Evolutionary conservation across 2,113 vertebrate species (phyloP), one percentile per base, ranked within the genome.

Genomic region (Probosciger aterrimus): DNA sequence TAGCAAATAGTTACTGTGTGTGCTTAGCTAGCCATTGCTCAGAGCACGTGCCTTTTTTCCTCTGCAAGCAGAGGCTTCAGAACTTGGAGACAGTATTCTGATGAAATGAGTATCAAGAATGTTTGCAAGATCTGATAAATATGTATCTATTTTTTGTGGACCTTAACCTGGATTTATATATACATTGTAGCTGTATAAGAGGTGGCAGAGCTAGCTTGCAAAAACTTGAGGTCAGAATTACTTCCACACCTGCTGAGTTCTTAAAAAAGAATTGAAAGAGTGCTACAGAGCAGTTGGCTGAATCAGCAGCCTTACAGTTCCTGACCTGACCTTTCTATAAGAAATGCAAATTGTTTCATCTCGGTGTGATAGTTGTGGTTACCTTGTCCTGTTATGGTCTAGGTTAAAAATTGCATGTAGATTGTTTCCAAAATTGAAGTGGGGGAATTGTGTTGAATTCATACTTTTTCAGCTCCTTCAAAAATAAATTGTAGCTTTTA

Each of bases 171-270:
- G 14, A 41, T 79, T 77, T 92, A 31, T 57, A 53, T 73, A 33
- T 41, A 68, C 49, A 37, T n/a, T 82, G 52, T 92, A 68, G 57
- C 85, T 88, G 64, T 6, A 2, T 11, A 11, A 86, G 81, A 77
- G 63, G 69, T 69, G 59, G 59, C 57, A 71, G 75, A 68, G 73
- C 52, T 60, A 63, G 75, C 62, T 91, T 88, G 81, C 31, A 30
- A 91, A 93, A 95, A 88, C 30, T 15, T 18, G 59, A 86, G 79
- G 79, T 95, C 75, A 88, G 55, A 81, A 80, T 49, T 68, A 67
- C 92, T 95, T 95, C 84, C 76, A 59, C 82, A 88, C 93, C 75
- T 91, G 86, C 80, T 43, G 86, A 91, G 88, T 59, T 91, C 91
- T 82, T 92, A 69, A 91, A 84, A 92, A 86, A 87, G 70, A 89